Percentiles rank a stretch among this genome's conserved stretches.
Conservation (phyloP, 2,113 vertebrate species). For the Coptodon rendalli region DNA sequence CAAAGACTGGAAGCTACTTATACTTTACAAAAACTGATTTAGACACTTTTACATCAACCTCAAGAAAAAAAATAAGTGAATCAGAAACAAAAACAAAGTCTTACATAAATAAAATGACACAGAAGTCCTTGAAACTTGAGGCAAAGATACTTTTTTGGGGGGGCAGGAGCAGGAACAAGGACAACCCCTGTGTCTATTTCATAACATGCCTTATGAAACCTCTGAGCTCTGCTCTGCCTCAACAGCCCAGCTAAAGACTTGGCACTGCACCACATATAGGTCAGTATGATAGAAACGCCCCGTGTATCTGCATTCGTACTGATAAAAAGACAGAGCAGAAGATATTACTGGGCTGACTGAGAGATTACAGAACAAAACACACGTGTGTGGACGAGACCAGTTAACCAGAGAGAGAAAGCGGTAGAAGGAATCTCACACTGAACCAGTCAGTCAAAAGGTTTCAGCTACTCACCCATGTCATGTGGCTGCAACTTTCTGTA, state of each 20-base stretch:
- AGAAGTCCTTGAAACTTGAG: neutral
- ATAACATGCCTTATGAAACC: constrained; percentile 54
- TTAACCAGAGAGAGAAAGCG: neutral
- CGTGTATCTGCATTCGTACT: neutral
- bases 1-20: neutral
- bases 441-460: neutral
- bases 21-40: neutral
- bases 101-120: neutral
- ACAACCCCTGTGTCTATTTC: constrained; percentile 27
- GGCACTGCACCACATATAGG: constrained; percentile 40
- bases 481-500: constrained; percentile 23
- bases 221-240: neutral
- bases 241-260: neutral
- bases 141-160: neutral
- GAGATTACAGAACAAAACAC: neutral
- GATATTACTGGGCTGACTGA: neutral
- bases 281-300: constrained; percentile 28
- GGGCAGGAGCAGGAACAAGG: neutral
- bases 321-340: neutral
- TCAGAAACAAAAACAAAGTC: neutral
- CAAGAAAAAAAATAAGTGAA: neutral
- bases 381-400: neutral
- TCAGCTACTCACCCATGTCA: constrained; percentile 62
- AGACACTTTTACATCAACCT: neutral
- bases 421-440: neutral